Evolutionary conservation across 2,113 vertebrate genomes (phyloP).

Genomic region (Gymnocephalus cernua): DNA sequence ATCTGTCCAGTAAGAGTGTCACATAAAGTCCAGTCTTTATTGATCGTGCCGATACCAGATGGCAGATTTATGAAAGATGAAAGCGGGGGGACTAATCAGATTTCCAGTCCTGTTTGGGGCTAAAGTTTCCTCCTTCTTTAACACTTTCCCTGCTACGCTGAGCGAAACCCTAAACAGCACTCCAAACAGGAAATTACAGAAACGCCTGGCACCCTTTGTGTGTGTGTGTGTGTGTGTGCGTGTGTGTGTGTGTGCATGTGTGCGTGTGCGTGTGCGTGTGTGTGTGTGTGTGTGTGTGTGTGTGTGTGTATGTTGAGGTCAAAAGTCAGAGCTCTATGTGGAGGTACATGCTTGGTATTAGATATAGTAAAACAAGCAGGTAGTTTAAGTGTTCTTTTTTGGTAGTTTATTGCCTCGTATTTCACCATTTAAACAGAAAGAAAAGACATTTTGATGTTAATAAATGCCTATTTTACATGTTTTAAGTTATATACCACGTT

Average conservation of each 20-base stretch:
- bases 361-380: conserved; percentile 1
- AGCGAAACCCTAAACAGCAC: conserved; percentile 81
- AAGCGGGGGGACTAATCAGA: conserved; percentile 82
- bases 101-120: conserved; percentile 83
- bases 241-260: conserved; percentile 27
- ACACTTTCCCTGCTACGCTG: conserved; percentile 80
- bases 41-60: conserved; percentile 83
- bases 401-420: background rate
- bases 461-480: background rate
- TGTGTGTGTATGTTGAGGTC: conserved; percentile 41
- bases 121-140: conserved; percentile 81
- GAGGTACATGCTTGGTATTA: conserved; percentile 20
- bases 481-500: background rate
- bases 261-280: conserved; percentile 33
- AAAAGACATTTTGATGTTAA: background rate
- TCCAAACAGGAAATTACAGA: conserved; percentile 84
- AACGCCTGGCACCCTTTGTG: conserved; percentile 70
- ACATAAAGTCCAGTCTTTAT: conserved; percentile 82
- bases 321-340: conserved; percentile 43
- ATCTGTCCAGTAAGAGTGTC: conserved; percentile 78
- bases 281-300: conserved; percentile 40
- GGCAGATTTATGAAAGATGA: conserved; percentile 86
- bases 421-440: background rate
- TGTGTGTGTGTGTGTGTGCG: conserved; percentile 23
- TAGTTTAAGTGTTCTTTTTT: background rate